These are phyloP conservation scores for Phaetusa simplex DNA, from an alignment of 2,113 vertebrate genomes.

Conservation along the genomic window DNA sequence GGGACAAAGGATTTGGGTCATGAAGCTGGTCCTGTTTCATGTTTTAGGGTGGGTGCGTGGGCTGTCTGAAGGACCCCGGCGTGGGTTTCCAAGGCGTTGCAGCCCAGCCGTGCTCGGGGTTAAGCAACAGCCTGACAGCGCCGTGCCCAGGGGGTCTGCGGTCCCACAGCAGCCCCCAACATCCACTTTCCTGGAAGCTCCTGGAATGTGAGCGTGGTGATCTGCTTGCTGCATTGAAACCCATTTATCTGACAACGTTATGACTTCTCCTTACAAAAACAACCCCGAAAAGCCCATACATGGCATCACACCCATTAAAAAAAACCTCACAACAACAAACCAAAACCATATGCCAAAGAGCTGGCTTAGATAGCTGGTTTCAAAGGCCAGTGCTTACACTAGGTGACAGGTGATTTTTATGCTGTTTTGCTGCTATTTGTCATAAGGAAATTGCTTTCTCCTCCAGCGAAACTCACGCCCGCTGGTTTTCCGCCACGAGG, in stretches of 20 bases:
- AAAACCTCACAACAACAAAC: background rate
- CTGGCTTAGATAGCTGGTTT: background rate
- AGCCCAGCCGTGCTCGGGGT: background rate
- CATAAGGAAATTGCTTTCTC: slow-evolving; percentile 38
- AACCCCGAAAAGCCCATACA: background rate
- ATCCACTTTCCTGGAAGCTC: background rate
- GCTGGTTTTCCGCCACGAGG: background rate
- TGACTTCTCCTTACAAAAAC: background rate
- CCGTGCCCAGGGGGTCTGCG: fast-evolving
- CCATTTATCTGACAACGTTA: background rate
- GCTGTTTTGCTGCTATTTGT: background rate
- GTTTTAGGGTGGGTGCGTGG: fast-evolving
- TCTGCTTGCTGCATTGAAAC: background rate
- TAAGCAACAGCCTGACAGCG: background rate
- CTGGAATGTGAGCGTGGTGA: background rate
- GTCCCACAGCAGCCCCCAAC: fast-evolving
- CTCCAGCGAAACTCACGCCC: slow-evolving; percentile 31
- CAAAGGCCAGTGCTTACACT: background rate
- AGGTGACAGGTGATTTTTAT: background rate
- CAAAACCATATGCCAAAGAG: background rate
- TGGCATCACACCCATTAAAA: background rate
- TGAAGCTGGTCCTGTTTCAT: no score
- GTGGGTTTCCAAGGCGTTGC: background rate
- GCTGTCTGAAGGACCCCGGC: background rate
- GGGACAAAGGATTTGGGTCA: background rate